Percentiles rank a stretch among this genome's conserved stretches.
phyloP scores from a whole-genome alignment of 2,113 vertebrate genomes.

The Xenopus laevis region DNA sequence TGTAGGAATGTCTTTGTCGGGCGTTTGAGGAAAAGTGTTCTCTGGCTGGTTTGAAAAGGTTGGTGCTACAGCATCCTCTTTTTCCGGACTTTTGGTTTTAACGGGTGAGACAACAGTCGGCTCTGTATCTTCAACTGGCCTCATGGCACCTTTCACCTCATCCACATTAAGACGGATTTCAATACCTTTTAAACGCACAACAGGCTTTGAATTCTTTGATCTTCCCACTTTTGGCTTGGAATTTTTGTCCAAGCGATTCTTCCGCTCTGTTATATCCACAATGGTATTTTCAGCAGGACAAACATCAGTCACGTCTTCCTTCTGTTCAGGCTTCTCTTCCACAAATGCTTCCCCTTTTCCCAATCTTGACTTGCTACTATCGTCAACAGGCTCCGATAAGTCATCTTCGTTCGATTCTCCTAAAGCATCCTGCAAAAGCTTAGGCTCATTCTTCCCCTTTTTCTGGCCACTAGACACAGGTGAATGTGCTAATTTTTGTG shows the following conservation, averaged over 20 bases:
- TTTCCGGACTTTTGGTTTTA: conserved; percentile 66
- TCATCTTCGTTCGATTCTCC: conserved; percentile 55
- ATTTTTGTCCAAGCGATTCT: conserved; percentile 67
- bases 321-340: conserved; percentile 66
- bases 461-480: conserved; percentile 63
- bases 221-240: conserved; percentile 80
- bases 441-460: conserved; percentile 68
- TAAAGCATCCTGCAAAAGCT: conserved; percentile 51
- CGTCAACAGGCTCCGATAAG: conserved; percentile 49
- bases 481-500: conserved; percentile 74
- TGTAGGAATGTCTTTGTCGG: conserved; percentile 62
- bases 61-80: conserved; percentile 58
- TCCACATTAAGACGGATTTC: conserved; percentile 76
- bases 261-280: conserved; percentile 67
- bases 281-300: conserved; percentile 48
- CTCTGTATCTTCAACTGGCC: conserved; percentile 62
- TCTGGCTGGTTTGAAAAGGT: conserved; percentile 64
- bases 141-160: conserved; percentile 70
- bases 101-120: conserved; percentile 49
- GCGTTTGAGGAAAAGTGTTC: conserved; percentile 47
- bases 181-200: conserved; percentile 74
- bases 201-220: conserved; percentile 74
- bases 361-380: conserved; percentile 55
- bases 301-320: conserved; percentile 56
- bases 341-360: conserved; percentile 49